Percentiles rank a stretch among this genome's conserved stretches.
Evolutionary conservation across 2,888 invertebrate species (phyloP).

Genomic region (Steinernema scapterisci): DNA sequence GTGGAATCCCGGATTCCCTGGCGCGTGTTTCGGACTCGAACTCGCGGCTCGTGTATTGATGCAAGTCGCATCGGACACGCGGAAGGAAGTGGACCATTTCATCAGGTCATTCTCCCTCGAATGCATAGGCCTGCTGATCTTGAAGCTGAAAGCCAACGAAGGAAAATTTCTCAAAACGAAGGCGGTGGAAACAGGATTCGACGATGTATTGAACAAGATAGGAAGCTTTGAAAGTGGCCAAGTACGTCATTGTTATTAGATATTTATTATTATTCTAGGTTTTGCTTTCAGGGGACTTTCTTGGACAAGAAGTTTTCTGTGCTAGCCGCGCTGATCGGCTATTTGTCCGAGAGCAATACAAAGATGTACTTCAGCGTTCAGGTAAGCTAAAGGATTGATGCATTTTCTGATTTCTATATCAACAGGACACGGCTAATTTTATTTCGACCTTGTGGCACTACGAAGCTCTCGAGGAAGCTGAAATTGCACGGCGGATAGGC

Average conservation of each 20-base stretch:
- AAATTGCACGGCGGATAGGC: too few species aligned
- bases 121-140: background rate
- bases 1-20: conserved; percentile 1
- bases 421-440: background rate
- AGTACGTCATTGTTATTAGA: too few species aligned
- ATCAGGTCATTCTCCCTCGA: background rate
- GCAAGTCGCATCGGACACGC: background rate
- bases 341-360: background rate
- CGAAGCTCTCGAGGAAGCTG: background rate
- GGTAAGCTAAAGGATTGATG: background rate
- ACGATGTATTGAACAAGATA: background rate
- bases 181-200: background rate
- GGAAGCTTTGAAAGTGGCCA: too few species aligned
- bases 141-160: background rate
- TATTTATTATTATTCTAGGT: too few species aligned
- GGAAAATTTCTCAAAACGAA: background rate
- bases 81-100: background rate
- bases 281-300: background rate
- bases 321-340: background rate
- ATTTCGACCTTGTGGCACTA: background rate
- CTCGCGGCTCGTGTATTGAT: background rate
- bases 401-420: background rate
- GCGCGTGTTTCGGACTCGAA: background rate
- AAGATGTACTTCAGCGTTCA: background rate
- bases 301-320: background rate